Conservation (phyloP, 2,888 invertebrate genomes). For the Chloroclystis v-ata region DNA sequence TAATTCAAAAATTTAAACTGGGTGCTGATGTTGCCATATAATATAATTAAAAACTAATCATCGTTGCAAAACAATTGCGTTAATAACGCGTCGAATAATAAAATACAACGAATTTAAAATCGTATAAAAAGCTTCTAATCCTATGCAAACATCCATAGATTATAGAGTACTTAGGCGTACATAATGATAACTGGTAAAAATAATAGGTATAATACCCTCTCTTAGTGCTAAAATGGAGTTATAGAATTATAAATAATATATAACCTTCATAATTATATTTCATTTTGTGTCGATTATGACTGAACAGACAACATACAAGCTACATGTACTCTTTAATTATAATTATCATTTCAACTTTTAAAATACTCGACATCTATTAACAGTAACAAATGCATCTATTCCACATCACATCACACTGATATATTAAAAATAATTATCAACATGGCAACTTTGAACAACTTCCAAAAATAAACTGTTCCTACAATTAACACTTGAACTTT, state of each 20-base stretch:
- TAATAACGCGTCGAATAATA: constrained; percentile 22
- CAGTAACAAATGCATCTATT: constrained; percentile 65
- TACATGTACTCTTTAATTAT: neutral
- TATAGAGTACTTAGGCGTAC: constrained; percentile 32
- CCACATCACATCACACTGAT: constrained; percentile 38
- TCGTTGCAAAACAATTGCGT: constrained; percentile 33
- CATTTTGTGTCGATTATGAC: constrained; percentile 2
- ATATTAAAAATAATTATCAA: constrained; percentile 40
- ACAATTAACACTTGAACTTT: constrained; percentile 34
- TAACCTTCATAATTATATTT: neutral
- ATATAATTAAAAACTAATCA: constrained; percentile 23
- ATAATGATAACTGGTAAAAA: constrained; percentile 6
- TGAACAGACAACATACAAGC: neutral
- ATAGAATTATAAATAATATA: neutral
- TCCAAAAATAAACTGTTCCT: constrained; percentile 40
- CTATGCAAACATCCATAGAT: constrained; percentile 36
- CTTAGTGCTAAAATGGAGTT: neutral
- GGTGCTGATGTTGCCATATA: constrained; percentile 48
- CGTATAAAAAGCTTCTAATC: constrained; percentile 38
- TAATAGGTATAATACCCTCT: neutral
- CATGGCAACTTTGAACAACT: constrained; percentile 58
- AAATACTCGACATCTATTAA: constrained; percentile 51
- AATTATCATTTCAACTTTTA: constrained; percentile 34
- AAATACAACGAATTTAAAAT: constrained; percentile 26
- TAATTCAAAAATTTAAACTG: constrained; percentile 38